Conservation (phyloP, 2,888 invertebrate genomes). For the Heliconius erato region DNA sequence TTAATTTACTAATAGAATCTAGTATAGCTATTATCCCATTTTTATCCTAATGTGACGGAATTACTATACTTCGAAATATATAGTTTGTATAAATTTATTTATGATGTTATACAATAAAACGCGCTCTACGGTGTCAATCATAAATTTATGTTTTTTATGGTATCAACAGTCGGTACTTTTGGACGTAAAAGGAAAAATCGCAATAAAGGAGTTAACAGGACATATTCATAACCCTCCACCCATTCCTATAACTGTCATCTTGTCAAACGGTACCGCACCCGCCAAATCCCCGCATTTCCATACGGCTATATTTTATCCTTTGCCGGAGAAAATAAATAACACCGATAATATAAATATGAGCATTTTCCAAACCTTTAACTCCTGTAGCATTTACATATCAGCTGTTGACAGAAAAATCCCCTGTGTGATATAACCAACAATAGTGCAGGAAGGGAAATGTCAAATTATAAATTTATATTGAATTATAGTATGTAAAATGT, state of each 20-base stretch:
- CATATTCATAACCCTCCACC: constrained; percentile 63
- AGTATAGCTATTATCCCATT: background rate
- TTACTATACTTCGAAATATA: background rate
- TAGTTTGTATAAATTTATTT: background rate
- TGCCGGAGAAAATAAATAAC: constrained; percentile 84
- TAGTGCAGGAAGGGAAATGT: constrained; percentile 66
- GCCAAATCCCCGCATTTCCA: constrained; percentile 82
- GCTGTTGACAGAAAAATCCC: constrained; percentile 81
- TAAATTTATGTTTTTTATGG: constrained; percentile 42
- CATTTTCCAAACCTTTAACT: constrained; percentile 78
- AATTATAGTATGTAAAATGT: background rate
- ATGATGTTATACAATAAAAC: constrained; percentile 1
- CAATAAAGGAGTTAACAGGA: constrained; percentile 75
- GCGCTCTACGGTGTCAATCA: constrained; percentile 30
- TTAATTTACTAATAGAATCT: too few relatives aligned
- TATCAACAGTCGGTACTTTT: constrained; percentile 53
- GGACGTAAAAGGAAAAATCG: constrained; percentile 63
- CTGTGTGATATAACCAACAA: constrained; percentile 66
- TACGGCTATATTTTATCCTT: constrained; percentile 82
- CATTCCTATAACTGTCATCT: constrained; percentile 81
- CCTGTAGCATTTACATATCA: constrained; percentile 82
- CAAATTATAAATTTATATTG: constrained; percentile 54
- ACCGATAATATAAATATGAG: constrained; percentile 81
- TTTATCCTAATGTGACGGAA: background rate
- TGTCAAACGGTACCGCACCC: constrained; percentile 81